Evolutionary conservation across 2,888 invertebrate genomes (phyloP).

Genomic region (Xanthorhoe designata): DNA sequence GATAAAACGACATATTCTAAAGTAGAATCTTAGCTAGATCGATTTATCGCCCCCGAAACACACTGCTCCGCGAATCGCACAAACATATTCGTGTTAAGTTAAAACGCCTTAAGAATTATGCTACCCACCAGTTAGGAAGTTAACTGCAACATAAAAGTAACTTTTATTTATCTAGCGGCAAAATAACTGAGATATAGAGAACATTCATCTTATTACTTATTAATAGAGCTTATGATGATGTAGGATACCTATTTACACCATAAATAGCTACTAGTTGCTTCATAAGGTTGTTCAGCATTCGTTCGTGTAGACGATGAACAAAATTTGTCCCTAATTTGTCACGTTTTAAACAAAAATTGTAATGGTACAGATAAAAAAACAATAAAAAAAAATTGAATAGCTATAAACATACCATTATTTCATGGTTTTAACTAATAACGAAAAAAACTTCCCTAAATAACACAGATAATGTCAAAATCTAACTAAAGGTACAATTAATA

Average conservation of each 20-base stretch:
- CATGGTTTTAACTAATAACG: no score
- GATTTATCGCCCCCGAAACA: no score
- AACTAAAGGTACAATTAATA: no score
- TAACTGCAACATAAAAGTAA: not conserved
- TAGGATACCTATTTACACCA: not conserved
- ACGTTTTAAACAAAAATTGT: no score
- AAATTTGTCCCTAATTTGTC: not conserved
- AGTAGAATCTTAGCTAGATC: no score
- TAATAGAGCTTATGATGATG: not conserved
- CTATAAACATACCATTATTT: no score
- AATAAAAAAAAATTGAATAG: no score
- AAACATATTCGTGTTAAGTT: not conserved
- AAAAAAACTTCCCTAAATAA: no score
- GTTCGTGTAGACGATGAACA: not conserved
- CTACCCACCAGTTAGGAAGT: not conserved
- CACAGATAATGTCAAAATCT: no score
- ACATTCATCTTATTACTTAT: not conserved
- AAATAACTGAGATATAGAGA: not conserved
- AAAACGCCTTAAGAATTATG: not conserved
- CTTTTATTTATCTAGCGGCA: not conserved
- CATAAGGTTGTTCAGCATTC: not conserved
- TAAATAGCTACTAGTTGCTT: not conserved
- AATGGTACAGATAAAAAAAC: no score
- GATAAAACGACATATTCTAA: no score
- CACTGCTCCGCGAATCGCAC: no score